Evolutionary conservation across 2,797 vertebrate species (phyloP), one percentile per base, ranked within the genome.

Genomic region (Streptopelia turtur): DNA sequence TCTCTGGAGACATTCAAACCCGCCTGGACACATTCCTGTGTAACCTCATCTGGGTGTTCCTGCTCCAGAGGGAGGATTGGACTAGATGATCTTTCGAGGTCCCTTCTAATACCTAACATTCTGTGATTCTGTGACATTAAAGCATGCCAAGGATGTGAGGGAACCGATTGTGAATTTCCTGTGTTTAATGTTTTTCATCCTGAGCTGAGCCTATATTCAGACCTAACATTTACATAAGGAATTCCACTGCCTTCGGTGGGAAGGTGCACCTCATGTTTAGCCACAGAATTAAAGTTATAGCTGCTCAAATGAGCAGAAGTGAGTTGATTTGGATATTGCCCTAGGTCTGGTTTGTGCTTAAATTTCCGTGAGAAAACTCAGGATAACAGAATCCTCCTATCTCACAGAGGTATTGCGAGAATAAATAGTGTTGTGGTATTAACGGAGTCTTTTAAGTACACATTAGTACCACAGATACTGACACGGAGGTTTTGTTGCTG

Each of bases 171-270:
- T 64, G 83, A 86, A 93, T 92, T 97, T 96, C 94, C 95, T 89
- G 72, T 96, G 87, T 96, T 96, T 95, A 94, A 94, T 94, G 70
- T 90, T 97, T 94, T 91, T 81, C 85, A 93, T 96, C 94, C 93
- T 91, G 80, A 88, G n/a, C 43, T 82, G 83, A 87, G 91, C 77
- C 77, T 94, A 4, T 91, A 87, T 94, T 93, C 74, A 86, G 83
- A 86, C 52, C 23, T 79, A 74, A 77, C 74, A 84, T 94, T 94
- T 95, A 90, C 77, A 84, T 64, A 79, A 91, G 27, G 66, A 71
- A 66, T 93, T 90, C 85, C 85, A 90, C 28, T 64, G 63, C 45
- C 56, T 94, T 88, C 0, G 0, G 43, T 66, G 35, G 68, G 75
- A 83, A 37, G 37, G 37, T 37, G 64, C 64, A 52, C 49, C 64